Evolutionary conservation across 2,888 invertebrate genomes (phyloP).

Genomic region (Amiota communis): DNA sequence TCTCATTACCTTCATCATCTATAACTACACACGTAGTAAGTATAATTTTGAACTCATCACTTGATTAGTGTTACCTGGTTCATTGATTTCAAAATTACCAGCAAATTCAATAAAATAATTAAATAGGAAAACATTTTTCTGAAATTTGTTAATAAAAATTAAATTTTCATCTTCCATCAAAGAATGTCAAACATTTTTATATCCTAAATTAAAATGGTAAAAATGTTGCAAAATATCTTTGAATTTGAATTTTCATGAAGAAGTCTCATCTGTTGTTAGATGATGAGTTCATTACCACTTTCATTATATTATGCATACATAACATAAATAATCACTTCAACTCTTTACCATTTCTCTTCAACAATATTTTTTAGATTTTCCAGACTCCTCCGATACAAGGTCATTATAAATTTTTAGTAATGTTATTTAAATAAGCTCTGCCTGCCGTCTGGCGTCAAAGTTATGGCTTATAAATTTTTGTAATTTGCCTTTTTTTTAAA

Average conservation of each 20-base stretch:
- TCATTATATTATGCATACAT: no score
- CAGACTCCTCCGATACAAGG: constrained; percentile 46
- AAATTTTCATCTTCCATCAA: no score
- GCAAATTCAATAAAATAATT: background rate
- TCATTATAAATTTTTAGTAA: constrained; percentile 52
- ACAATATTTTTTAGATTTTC: background rate
- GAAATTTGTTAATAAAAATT: no score
- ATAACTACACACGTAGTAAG: no score
- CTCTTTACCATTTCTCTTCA: constrained; percentile 34
- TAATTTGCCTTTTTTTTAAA: background rate
- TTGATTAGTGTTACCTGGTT: constrained; percentile 45
- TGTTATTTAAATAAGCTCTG: constrained; percentile 36
- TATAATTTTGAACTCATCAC: constrained; percentile 29
- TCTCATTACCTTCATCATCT: constrained; percentile 29
- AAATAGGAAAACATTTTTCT: no score
- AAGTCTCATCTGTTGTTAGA: no score
- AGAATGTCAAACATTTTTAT: no score
- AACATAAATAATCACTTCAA: constrained; percentile 9
- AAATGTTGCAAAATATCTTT: no score
- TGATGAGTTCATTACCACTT: no score
- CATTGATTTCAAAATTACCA: constrained; percentile 58
- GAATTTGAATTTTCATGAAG: no score
- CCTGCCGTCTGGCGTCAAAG: background rate
- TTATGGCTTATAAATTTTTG: constrained; percentile 36
- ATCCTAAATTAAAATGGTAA: no score